Conservation (phyloP, 2,888 invertebrate species). For the Cenopis cana region DNA sequence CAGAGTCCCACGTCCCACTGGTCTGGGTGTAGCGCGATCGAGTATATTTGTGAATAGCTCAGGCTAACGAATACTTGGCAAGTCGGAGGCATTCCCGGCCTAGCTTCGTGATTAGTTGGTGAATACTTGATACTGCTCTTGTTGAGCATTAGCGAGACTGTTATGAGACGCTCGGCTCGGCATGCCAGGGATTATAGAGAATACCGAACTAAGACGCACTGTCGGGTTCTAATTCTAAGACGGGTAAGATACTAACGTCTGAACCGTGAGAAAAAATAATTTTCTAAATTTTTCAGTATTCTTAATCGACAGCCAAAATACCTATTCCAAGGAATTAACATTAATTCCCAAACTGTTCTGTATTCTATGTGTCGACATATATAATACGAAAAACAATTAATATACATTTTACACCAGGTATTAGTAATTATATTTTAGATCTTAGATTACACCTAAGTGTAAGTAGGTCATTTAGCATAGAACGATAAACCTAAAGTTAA, state of each 20-base stretch:
- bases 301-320: no score
- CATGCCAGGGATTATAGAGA: neutral
- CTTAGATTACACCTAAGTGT: neutral
- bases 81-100: neutral
- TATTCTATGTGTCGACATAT: no score
- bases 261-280: no score
- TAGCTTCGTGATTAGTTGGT: conserved; percentile 12
- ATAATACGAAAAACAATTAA: no score
- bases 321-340: no score
- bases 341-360: no score
- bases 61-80: neutral
- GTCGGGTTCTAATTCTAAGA: neutral
- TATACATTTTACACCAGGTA: no score
- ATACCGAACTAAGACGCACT: neutral
- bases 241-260: neutral
- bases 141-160: conserved; percentile 1
- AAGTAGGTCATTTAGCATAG: no score
- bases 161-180: neutral
- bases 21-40: neutral
- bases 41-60: neutral
- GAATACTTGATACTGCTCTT: conserved; percentile 9
- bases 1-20: neutral
- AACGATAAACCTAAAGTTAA: neutral
- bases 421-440: no score
- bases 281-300: no score